phyloP scores from a whole-genome alignment of 2,797 vertebrate species.

The Typhlichthys eigenmanni region DNA sequence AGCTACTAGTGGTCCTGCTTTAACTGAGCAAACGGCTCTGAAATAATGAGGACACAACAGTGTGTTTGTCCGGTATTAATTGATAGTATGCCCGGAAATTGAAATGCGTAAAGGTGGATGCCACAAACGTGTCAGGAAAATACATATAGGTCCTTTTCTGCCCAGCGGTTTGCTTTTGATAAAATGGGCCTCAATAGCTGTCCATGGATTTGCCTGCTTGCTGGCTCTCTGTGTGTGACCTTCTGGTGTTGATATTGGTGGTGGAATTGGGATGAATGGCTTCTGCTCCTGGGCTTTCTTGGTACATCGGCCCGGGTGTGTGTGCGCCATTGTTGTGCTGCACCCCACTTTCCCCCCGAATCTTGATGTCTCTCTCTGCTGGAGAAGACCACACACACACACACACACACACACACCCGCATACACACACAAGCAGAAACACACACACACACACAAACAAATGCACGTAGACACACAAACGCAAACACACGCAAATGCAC shows the following conservation, averaged over 20 bases:
- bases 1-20: constrained; percentile 70
- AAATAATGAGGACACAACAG: constrained; percentile 33
- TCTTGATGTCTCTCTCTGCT: constrained; percentile 5
- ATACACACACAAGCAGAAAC: constrained; percentile 6
- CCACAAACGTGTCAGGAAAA: too few species aligned
- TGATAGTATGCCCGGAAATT: too few species aligned
- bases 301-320: constrained; percentile 1
- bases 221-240: constrained; percentile 18
- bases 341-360: too few species aligned
- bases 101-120: too few species aligned
- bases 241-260: constrained; percentile 33
- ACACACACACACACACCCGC: too few species aligned
- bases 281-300: constrained; percentile 42
- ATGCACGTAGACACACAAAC: neutral
- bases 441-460: constrained; percentile 12
- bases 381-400: too few species aligned
- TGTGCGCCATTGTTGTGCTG: constrained; percentile 11
- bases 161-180: too few species aligned
- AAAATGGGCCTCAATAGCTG: too few species aligned
- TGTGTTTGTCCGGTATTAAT: too few species aligned
- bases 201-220: neutral
- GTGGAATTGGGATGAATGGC: constrained; percentile 47
- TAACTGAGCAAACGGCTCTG: constrained; percentile 59
- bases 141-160: too few species aligned
- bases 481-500: too few species aligned